Percentiles rank a stretch among this genome's conserved stretches.
Evolutionary conservation across 2,797 vertebrate species (phyloP).

Genomic region (Gambusia yucatana): DNA sequence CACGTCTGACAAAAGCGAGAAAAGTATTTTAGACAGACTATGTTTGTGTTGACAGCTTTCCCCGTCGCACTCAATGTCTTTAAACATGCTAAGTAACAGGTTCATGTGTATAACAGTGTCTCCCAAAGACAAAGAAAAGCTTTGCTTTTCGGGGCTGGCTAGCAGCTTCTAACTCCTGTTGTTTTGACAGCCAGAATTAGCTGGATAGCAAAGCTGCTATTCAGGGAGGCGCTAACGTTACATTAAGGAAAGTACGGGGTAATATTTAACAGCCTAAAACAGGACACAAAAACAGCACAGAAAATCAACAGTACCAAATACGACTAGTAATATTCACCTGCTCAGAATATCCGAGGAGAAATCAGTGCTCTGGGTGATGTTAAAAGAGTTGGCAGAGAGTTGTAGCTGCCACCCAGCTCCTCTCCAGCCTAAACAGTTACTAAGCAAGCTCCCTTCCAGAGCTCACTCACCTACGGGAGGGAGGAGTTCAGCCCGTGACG

Average conservation of each 20-base stretch:
- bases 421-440: conserved; percentile 19
- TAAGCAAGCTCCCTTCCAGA: conserved; percentile 20
- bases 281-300: conserved; percentile 28
- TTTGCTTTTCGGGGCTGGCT: conserved; percentile 4
- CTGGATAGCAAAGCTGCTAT: conserved; percentile 63
- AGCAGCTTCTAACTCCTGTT: conserved; percentile 40
- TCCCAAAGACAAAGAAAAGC: conserved; percentile 19
- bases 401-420: conserved; percentile 3
- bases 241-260: conserved; percentile 40
- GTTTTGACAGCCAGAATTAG: conserved; percentile 76
- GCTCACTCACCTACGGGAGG: conserved; percentile 35
- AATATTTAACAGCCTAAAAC: conserved; percentile 47
- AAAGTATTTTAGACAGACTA: conserved; percentile 48
- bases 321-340: conserved; percentile 46
- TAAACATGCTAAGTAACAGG: background rate
- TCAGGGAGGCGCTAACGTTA: conserved; percentile 32
- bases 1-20: conserved; percentile 50
- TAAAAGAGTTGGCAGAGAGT: conserved; percentile 31
- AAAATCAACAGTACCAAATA: background rate
- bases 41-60: conserved; percentile 59
- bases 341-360: conserved; percentile 4
- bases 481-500: conserved; percentile 46
- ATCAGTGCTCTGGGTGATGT: conserved; percentile 11
- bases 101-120: background rate
- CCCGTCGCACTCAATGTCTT: conserved; percentile 2